Evolutionary conservation across 2,797 vertebrate species (phyloP), one percentile per base, ranked within the genome.

Genomic region (Garrulus glandarius): DNA sequence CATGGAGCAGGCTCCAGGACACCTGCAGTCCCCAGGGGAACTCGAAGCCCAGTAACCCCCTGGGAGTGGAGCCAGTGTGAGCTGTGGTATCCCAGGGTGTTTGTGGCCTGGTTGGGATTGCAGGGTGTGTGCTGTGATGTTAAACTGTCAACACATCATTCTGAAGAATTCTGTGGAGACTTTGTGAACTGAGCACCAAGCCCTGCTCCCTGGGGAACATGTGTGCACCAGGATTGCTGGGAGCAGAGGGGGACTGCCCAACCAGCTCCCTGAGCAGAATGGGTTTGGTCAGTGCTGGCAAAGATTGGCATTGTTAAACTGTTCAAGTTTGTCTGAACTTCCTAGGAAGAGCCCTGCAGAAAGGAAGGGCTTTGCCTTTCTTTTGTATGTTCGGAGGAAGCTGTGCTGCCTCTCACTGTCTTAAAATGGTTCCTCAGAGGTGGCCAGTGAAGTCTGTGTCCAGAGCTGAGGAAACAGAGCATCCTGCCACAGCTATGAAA

Each of bases 91-190:
- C 39, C 22, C 9, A 4, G n/a, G 34, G 11, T 32, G 29, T 60
- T 24, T 69, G 59, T 36, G 36, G 14, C 56, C 36, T 50, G 61
- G 9, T 29, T 29, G 17, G 23, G 34, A 20, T 18, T 44, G 32
- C n/a, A 46, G 46, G 18, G 59, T 64, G 27, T 61, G 77, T 97
- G 91, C 87, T 13, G 0, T 97, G 96, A 96, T 98, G 87, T 87
- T 90, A 86, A 70, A 86, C 82, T 92, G 52, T 92, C 95, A 97
- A 86, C 93, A 96, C 92, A 95, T 97, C 96, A 97, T 97, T 97
- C 97, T 95, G 96, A 98, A 97, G 84, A 83, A 30, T 63, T 76
- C 24, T 97, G 96, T 97, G 89, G 75, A 97, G 70, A 95, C 76
- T n/a, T 32, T 68, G 34, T 89, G 8, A 56, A 91, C 97, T 97